Evolutionary conservation across 2,113 vertebrate genomes (phyloP).

Genomic region (Mormyrus lacerda): DNA sequence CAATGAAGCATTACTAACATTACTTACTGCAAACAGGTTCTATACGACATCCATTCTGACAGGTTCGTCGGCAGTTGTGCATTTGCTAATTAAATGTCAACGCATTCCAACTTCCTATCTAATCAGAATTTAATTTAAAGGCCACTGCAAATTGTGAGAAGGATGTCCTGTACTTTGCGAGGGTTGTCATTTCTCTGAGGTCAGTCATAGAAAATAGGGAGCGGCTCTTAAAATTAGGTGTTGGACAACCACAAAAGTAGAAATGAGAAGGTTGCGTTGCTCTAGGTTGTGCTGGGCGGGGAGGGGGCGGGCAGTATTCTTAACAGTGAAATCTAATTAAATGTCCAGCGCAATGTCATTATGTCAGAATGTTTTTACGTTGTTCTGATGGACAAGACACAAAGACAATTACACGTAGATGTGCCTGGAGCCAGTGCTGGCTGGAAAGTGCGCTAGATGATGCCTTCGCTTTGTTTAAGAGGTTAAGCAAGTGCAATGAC

Average conservation of each 20-base stretch:
- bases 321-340: not conserved
- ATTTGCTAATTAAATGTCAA: conserved; percentile 30
- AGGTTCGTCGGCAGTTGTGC: not conserved
- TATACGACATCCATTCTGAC: not conserved
- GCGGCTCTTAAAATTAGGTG: not conserved
- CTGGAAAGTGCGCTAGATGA: not conserved
- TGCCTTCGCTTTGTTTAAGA: not conserved
- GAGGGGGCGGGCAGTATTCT: not conserved
- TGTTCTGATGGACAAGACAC: not conserved
- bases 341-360: not conserved
- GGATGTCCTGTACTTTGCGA: not conserved
- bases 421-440: not conserved
- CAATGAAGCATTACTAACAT: not conserved
- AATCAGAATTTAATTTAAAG: conserved; percentile 13
- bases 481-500: not conserved
- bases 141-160: not conserved
- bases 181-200: not conserved
- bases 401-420: not conserved
- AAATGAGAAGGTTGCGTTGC: not conserved
- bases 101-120: conserved; percentile 10
- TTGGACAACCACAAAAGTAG: not conserved
- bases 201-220: not conserved
- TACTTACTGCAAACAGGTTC: not conserved
- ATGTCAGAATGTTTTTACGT: not conserved
- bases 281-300: not conserved